A percentile compares a stretch with the other conserved stretches of the same genome.
phyloP scores from a whole-genome alignment of 92 coral and sea anemone genomes.

The Heliopora coerulea region DNA sequence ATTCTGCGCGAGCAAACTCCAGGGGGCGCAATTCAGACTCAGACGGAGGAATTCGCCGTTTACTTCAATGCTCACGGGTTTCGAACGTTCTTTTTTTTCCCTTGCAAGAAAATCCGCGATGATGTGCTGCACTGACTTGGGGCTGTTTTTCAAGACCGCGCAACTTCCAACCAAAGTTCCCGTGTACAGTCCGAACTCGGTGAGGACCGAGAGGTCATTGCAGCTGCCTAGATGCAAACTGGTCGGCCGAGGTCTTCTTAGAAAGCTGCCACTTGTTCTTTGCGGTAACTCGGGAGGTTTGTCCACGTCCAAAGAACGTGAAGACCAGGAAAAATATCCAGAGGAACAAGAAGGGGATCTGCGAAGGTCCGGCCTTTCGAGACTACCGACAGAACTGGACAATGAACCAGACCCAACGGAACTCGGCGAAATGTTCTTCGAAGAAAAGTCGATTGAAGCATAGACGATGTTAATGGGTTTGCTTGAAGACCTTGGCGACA shows the following conservation, averaged over 20 bases:
- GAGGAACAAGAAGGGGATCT: background rate
- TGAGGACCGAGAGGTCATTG: conserved; percentile 36
- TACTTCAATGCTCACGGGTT: conserved; percentile 82
- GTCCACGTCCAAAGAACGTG: background rate
- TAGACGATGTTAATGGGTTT: conserved; percentile 91
- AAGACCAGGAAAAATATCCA: background rate
- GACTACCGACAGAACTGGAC: conserved; percentile 29
- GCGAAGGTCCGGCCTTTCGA: background rate
- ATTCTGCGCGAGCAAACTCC: conserved; percentile 79
- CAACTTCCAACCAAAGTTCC: conserved; percentile 68
- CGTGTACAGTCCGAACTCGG: conserved; percentile 68
- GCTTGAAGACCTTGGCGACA: conserved; percentile 56
- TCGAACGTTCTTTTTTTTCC: conserved; percentile 55
- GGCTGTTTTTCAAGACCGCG: conserved; percentile 71
- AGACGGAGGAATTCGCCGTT: conserved; percentile 73
- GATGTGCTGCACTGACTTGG: conserved; percentile 66
- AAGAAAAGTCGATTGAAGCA: conserved; percentile 72
- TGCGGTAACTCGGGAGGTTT: conserved; percentile 38
- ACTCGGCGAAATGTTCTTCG: conserved; percentile 9
- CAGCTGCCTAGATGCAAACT: conserved; percentile 56
- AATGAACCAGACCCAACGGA: conserved; percentile 13
- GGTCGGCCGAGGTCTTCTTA: conserved; percentile 51
- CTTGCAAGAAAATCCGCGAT: conserved; percentile 66
- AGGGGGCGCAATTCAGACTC: conserved; percentile 87
- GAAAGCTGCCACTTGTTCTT: background rate